phyloP scores from a whole-genome alignment of 2,888 invertebrate genomes.

The Synergus laeviventris region DNA sequence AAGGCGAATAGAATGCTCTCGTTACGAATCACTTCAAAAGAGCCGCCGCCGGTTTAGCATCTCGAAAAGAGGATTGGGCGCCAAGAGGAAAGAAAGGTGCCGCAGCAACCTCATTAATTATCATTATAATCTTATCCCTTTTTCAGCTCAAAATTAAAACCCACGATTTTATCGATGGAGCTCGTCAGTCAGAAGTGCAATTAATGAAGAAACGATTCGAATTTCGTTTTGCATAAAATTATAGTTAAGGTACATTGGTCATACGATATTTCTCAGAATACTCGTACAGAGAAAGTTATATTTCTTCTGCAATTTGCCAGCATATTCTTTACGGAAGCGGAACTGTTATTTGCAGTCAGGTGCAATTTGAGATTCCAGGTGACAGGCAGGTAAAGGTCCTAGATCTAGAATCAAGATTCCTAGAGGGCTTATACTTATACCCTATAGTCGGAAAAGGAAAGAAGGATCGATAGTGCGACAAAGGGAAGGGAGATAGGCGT shows the following conservation, averaged over 20 bases:
- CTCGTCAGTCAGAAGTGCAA: neutral
- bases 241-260: too few relatives aligned
- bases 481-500: slow-evolving; percentile 44
- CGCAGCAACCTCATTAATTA: slow-evolving; percentile 35
- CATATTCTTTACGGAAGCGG: slow-evolving; percentile 16
- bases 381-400: slow-evolving; percentile 18
- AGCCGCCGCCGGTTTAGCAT: slow-evolving; percentile 18
- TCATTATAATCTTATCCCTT: neutral
- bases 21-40: slow-evolving; percentile 31
- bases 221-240: too few relatives aligned
- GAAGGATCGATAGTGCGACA: slow-evolving; percentile 37
- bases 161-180: neutral
- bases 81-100: slow-evolving; percentile 17
- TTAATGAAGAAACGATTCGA: neutral
- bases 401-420: slow-evolving; percentile 35
- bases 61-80: slow-evolving; percentile 32
- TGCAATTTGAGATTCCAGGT: slow-evolving; percentile 28
- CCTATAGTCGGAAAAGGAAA: slow-evolving; percentile 26
- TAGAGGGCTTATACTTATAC: too few relatives aligned
- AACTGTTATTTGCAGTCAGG: slow-evolving; percentile 9
- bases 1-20: slow-evolving; percentile 28
- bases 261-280: neutral
- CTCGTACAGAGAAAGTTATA: neutral
- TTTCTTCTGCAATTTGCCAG: neutral
- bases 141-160: neutral